Conservation (phyloP, 2,888 invertebrate species). For the Ectemnius lituratus region DNA sequence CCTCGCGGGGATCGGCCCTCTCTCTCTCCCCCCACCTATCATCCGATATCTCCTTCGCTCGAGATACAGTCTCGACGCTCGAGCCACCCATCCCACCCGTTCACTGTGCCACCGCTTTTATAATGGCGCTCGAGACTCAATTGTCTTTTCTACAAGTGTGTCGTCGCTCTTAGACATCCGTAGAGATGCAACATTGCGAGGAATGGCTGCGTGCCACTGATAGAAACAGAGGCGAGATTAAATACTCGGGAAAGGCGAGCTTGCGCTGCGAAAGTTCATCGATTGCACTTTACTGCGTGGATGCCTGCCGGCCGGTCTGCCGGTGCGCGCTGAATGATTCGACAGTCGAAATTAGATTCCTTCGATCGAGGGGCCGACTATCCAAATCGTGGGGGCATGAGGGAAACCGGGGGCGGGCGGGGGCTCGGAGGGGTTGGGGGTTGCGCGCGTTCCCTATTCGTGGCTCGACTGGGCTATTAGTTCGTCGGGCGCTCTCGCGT, state of each 20-base stretch:
- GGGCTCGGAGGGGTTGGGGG: no score
- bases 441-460: not conserved
- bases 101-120: constrained; percentile 4
- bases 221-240: not conserved
- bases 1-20: constrained; percentile 55
- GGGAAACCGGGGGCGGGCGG: no score
- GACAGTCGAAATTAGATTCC: constrained; percentile 7
- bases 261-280: not conserved
- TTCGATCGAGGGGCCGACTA: not conserved
- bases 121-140: constrained; percentile 24
- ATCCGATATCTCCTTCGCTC: constrained; percentile 61
- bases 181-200: no score
- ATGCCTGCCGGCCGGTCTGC: not conserved
- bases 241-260: not conserved
- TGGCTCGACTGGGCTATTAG: not conserved
- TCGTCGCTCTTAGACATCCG: not conserved
- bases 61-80: constrained; percentile 49
- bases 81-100: constrained; percentile 22
- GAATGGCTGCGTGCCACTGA: no score
- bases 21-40: constrained; percentile 45
- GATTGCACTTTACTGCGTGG: constrained; percentile 1
- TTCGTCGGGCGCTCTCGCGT: constrained; percentile 3
- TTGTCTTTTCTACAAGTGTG: not conserved
- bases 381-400: not conserved
- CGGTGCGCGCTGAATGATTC: constrained; percentile 5